These are phyloP conservation scores for Augochlora pura DNA, from an alignment of 1,140 invertebrate genomes.

Conservation along the genomic window DNA sequence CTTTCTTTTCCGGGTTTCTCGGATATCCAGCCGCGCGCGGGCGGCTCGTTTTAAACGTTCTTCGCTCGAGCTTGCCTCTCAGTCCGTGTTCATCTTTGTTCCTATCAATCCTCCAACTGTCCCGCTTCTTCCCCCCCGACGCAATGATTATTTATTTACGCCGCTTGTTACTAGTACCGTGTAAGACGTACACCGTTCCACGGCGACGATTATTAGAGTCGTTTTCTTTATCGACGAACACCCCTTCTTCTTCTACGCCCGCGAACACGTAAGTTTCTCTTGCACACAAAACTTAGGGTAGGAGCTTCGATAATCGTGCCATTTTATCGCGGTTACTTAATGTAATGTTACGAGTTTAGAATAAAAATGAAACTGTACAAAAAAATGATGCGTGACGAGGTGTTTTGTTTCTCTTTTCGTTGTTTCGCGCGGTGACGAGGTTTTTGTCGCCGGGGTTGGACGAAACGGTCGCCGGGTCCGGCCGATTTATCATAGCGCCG, in stretches of 20 bases:
- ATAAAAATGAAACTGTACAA: constrained; percentile 49
- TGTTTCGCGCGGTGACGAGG: too few relatives aligned
- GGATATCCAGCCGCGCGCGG: background rate
- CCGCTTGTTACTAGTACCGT: constrained; percentile 24
- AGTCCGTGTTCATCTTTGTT: constrained; percentile 49
- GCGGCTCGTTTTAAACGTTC: constrained; percentile 25
- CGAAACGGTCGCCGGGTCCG: background rate
- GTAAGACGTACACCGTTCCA: constrained; percentile 15
- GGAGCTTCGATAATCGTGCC: constrained; percentile 51
- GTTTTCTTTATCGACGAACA: background rate
- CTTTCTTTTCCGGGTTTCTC: constrained; percentile 28
- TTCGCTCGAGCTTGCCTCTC: constrained; percentile 25
- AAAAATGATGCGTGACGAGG: background rate
- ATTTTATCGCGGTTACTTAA: constrained; percentile 47
- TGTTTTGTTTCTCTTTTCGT: too few relatives aligned
- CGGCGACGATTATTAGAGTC: too few relatives aligned
- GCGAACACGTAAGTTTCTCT: constrained; percentile 3
- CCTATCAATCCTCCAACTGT: constrained; percentile 16
- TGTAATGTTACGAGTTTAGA: constrained; percentile 46
- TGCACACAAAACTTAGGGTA: constrained; percentile 13
- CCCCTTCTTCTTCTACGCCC: background rate
- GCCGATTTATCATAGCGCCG: background rate
- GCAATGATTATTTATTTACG: constrained; percentile 57
- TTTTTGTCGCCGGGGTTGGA: background rate
- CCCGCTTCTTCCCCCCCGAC: background rate